These are phyloP conservation scores for Macaria liturata DNA, from an alignment of 2,888 invertebrate genomes.

Conservation along the genomic window DNA sequence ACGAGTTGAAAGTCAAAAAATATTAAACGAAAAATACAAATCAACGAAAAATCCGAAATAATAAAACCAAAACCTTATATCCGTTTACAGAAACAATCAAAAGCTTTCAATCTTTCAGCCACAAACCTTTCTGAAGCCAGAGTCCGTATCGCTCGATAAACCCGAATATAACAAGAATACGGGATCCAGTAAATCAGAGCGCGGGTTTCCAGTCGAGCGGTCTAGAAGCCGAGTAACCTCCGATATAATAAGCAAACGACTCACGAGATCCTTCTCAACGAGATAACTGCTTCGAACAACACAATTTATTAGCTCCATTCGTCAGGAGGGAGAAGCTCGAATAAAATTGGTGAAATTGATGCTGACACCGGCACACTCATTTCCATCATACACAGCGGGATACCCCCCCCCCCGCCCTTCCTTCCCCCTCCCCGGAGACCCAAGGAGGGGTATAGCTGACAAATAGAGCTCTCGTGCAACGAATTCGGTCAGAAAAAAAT, in stretches of 20 bases:
- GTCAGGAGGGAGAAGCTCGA: constrained; percentile 47
- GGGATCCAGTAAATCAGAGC: constrained; percentile 6
- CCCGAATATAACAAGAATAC: constrained; percentile 6
- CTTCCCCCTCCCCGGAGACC: not conserved
- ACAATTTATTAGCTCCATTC: constrained; percentile 46
- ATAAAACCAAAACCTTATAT: no score
- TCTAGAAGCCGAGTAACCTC: constrained; percentile 24
- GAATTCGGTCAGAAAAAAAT: constrained; percentile 73
- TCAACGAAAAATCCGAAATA: no score
- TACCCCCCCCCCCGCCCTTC: constrained; percentile 40
- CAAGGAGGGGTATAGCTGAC: constrained; percentile 60
- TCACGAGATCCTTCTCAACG: constrained; percentile 31
- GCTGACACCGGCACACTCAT: constrained; percentile 45
- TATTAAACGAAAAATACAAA: no score
- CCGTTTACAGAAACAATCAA: no score
- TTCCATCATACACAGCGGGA: constrained; percentile 47
- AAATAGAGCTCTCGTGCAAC: constrained; percentile 74
- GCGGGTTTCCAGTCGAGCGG: constrained; percentile 10
- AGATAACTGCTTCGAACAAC: constrained; percentile 34
- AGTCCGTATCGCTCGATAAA: not conserved
- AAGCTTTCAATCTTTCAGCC: no score
- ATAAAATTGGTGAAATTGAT: constrained; percentile 49
- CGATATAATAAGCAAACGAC: constrained; percentile 30
- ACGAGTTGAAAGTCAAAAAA: no score
- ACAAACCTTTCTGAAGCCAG: no score